Evolutionary conservation across 2,888 invertebrate species (phyloP), one percentile per base, ranked within the genome.

Genomic region (Tachina lurida): DNA sequence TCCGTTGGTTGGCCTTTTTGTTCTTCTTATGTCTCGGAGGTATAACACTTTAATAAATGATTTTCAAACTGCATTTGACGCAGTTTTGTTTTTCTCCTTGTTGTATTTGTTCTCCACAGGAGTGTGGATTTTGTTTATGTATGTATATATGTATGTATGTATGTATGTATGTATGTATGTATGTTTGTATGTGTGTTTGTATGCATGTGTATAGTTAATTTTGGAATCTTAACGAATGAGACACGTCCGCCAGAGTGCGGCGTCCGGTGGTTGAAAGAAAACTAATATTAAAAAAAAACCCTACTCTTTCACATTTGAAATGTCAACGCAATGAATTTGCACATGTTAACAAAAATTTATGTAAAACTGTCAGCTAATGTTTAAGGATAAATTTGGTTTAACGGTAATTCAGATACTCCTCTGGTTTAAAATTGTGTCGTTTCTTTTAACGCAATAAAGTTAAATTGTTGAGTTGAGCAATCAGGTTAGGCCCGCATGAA

Each of bases 241-340:
- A 88, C 88, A 87, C 90, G 89, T 90, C 90, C 90, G 90, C 90
- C 90, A 89, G 86, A 89, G 89, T 88, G 88, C 90, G 91, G 91
- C 90, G 90, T 89, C 88, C 90, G 89, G 89, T 90, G 89, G 88
- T 89, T 89, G 87, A 89, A 89, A 89, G 87, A 88, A 89, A 88
- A 89, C 90, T 90, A 87, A 84, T 84, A 58, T 67, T 65, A 58
- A 41, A 67, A 68, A 77, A 65, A 22, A 45, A 12, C n/a, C 47
- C 41, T 54, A 67, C 3, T 41, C n/a, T 76, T 74, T 67, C 67
- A 78, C 68, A 52, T 45, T 78, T 68, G 67, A 74, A 74, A 56
- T 74, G 67, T 74, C 45, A 74, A 73, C 8, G 60, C 19, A 83
- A n/a, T 73, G 43, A 45, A 39, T 56, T 49, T 47, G 41, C 70